phyloP scores from a whole-genome alignment of 2,888 invertebrate species.

The Heteromyza rotundicornis region DNA sequence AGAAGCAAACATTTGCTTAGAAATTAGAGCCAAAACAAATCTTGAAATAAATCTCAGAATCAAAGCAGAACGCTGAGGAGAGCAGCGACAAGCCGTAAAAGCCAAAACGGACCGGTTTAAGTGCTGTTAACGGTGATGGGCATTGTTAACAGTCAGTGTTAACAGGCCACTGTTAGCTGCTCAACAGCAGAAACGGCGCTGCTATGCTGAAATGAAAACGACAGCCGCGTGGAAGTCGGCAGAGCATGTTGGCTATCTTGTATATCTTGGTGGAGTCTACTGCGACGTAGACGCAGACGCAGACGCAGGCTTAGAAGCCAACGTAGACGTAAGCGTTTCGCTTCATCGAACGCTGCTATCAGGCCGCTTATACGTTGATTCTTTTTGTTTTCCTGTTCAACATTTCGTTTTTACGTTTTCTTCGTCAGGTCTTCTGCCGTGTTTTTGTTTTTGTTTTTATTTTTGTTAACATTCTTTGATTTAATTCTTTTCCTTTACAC shows the following conservation, averaged over 20 bases:
- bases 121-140: neutral
- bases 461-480: neutral
- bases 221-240: neutral
- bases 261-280: conserved; percentile 16
- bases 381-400: conserved; percentile 3
- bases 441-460: too few species aligned
- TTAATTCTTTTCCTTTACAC: neutral
- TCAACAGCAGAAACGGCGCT: conserved; percentile 16
- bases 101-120: neutral
- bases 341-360: conserved; percentile 17
- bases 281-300: conserved; percentile 4
- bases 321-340: conserved; percentile 14
- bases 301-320: too few species aligned
- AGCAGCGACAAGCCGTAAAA: neutral
- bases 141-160: neutral
- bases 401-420: neutral
- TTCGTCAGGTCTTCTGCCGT: neutral
- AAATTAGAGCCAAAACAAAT: conserved; percentile 51
- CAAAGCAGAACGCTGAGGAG: conserved; percentile 16
- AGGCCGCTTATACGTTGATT: too few species aligned
- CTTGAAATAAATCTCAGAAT: conserved; percentile 27
- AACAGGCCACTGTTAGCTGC: neutral
- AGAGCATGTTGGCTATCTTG: too few species aligned
- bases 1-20: conserved; percentile 45
- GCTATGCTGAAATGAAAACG: conserved; percentile 29